Conservation (phyloP, 2,888 invertebrate species). For the Gari tellinella region DNA sequence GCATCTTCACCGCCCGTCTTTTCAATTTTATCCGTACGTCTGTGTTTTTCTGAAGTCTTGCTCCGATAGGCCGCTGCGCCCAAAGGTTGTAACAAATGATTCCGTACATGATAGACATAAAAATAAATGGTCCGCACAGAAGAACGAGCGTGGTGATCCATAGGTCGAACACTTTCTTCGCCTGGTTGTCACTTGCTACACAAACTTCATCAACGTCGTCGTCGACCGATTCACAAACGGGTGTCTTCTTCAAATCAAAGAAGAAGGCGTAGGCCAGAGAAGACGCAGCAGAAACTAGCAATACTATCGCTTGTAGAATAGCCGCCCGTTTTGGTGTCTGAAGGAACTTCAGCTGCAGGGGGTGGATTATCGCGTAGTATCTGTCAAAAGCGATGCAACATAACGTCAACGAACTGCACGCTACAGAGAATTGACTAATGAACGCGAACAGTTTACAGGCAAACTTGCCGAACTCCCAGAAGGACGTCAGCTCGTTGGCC, state of each 20-base stretch:
- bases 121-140: conserved; percentile 62
- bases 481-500: conserved; percentile 40
- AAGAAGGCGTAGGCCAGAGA: conserved; percentile 66
- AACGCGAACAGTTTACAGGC: conserved; percentile 70
- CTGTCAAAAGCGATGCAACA: conserved; percentile 74
- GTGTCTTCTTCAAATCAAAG: conserved; percentile 52
- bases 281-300: conserved; percentile 60
- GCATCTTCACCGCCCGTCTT: conserved; percentile 73
- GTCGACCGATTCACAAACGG: conserved; percentile 25
- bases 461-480: conserved; percentile 66
- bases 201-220: conserved; percentile 47
- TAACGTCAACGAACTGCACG: conserved; percentile 70
- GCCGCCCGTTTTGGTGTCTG: conserved; percentile 59
- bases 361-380: conserved; percentile 73
- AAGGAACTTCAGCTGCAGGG: conserved; percentile 65
- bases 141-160: conserved; percentile 64
- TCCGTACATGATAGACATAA: conserved; percentile 66
- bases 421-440: conserved; percentile 63
- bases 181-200: conserved; percentile 12
- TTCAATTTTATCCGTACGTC: conserved; percentile 63
- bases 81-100: conserved; percentile 71
- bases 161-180: conserved; percentile 40
- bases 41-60: conserved; percentile 28
- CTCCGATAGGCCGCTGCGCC: conserved; percentile 61
- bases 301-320: conserved; percentile 61